A percentile compares a stretch with the other conserved stretches of the same genome.
phyloP scores from a whole-genome alignment of 2,113 vertebrate genomes.

The Oostethus manadensis region DNA sequence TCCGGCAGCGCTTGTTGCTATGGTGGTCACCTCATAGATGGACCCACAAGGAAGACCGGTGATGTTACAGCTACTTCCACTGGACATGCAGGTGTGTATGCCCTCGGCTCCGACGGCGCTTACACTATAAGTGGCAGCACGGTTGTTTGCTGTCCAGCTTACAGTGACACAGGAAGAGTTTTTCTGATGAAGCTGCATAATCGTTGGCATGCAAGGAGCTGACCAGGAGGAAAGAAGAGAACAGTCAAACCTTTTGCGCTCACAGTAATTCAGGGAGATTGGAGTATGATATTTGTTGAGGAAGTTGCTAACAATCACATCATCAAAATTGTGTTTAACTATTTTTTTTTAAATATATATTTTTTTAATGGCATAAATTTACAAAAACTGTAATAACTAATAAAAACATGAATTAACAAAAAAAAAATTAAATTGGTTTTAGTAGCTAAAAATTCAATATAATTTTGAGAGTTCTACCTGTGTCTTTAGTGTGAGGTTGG shows the following conservation, averaged over 20 bases:
- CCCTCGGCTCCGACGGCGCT: slow-evolving; percentile 42
- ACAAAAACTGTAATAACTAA: too few relatives aligned
- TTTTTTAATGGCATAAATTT: too few relatives aligned
- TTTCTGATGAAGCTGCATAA: slow-evolving; percentile 66
- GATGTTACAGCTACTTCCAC: slow-evolving; percentile 70
- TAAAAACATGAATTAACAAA: too few relatives aligned
- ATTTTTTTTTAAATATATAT: background rate
- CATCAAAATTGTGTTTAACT: background rate
- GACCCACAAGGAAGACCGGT: slow-evolving; percentile 78
- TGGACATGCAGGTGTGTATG: slow-evolving; percentile 65
- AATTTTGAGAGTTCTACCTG: slow-evolving; percentile 66
- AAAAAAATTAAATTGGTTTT: background rate
- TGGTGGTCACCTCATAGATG: slow-evolving; percentile 73
- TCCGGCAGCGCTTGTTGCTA: slow-evolving; percentile 72
- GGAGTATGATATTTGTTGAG: too few relatives aligned
- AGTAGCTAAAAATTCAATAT: too few relatives aligned
- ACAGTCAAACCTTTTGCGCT: too few relatives aligned
- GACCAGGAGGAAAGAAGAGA: slow-evolving; percentile 22
- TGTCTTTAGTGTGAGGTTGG: slow-evolving; percentile 60
- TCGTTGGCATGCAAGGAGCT: slow-evolving; percentile 85
- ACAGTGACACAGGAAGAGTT: slow-evolving; percentile 62
- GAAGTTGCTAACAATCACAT: too few relatives aligned
- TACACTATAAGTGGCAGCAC: slow-evolving; percentile 72
- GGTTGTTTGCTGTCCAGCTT: slow-evolving; percentile 74
- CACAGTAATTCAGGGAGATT: too few relatives aligned